Evolutionary conservation across 2,797 vertebrate species (phyloP).

Genomic region (Esox masquinongy): DNA sequence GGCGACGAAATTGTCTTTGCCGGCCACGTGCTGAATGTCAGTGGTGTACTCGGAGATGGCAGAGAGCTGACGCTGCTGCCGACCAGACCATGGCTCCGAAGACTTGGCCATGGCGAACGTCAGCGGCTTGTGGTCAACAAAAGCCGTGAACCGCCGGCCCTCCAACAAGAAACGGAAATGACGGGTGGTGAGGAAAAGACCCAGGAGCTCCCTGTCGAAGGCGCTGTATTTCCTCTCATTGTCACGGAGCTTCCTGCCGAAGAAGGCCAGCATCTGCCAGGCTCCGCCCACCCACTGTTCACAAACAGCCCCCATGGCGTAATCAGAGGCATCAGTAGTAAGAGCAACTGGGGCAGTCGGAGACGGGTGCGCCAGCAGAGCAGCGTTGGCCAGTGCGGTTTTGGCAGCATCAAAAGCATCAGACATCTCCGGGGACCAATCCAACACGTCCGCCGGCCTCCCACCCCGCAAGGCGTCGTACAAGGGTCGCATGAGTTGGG

Average conservation of each 20-base stretch:
- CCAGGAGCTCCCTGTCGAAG: slow-evolving; percentile 14
- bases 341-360: not conserved
- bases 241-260: not conserved
- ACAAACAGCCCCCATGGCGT: too few species aligned
- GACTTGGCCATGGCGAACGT: too few species aligned
- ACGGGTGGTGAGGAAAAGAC: too few species aligned
- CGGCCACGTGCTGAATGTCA: slow-evolving; percentile 8
- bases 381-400: too few species aligned
- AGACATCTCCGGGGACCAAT: too few species aligned
- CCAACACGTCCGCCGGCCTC: too few species aligned
- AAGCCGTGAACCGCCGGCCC: not conserved
- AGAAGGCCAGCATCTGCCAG: not conserved
- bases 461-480: too few species aligned
- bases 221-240: slow-evolving; percentile 4
- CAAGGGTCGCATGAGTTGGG: not conserved
- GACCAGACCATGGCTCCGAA: too few species aligned
- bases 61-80: not conserved
- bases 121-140: too few species aligned
- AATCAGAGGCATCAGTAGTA: slow-evolving; percentile 16
- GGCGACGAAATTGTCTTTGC: too few species aligned
- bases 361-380: too few species aligned
- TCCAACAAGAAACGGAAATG: not conserved
- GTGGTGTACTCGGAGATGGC: slow-evolving; percentile 8
- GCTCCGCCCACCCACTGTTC: slow-evolving; percentile 3
- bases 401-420: too few species aligned